Conservation (phyloP, 2,888 invertebrate genomes). For the Cataglyphis albicans region DNA sequence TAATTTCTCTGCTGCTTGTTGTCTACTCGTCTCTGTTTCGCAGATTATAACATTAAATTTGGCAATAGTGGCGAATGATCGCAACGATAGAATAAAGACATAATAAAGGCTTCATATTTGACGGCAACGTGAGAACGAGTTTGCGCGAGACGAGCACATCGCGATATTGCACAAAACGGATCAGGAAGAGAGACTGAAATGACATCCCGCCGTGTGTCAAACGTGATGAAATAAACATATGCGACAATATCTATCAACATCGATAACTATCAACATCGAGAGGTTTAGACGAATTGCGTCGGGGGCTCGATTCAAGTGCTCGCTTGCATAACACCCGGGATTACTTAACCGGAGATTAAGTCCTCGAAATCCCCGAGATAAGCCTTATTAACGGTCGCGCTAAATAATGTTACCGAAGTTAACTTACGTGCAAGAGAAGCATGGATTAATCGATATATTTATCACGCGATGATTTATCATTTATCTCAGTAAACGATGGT, state of each 20-base stretch:
- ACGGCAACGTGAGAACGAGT: background rate
- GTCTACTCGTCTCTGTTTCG: background rate
- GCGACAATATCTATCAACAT: slow-evolving; percentile 60
- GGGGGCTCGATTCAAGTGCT: slow-evolving; percentile 26
- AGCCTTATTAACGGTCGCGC: slow-evolving; percentile 47
- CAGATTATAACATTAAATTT: background rate
- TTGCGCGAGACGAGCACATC: background rate
- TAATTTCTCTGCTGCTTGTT: background rate
- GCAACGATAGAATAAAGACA: background rate
- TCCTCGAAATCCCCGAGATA: slow-evolving; percentile 42
- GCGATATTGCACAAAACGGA: slow-evolving; percentile 34
- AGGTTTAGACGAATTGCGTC: slow-evolving; percentile 51
- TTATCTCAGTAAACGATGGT: background rate
- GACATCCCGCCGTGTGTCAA: background rate
- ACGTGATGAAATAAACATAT: slow-evolving; percentile 50
- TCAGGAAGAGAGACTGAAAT: slow-evolving; percentile 50
- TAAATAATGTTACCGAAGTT: slow-evolving; percentile 27
- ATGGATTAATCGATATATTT: background rate
- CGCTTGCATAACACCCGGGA: slow-evolving; percentile 49
- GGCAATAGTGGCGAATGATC: background rate
- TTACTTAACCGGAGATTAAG: slow-evolving; percentile 64
- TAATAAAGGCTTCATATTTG: background rate
- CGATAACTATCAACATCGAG: slow-evolving; percentile 51
- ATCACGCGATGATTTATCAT: slow-evolving; percentile 17
- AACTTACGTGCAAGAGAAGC: slow-evolving; percentile 1